A percentile compares a stretch with the other conserved stretches of the same genome.
These are phyloP conservation scores for Melinaea menophilus DNA, from an alignment of 2,888 invertebrate genomes.

Conservation along the genomic window DNA sequence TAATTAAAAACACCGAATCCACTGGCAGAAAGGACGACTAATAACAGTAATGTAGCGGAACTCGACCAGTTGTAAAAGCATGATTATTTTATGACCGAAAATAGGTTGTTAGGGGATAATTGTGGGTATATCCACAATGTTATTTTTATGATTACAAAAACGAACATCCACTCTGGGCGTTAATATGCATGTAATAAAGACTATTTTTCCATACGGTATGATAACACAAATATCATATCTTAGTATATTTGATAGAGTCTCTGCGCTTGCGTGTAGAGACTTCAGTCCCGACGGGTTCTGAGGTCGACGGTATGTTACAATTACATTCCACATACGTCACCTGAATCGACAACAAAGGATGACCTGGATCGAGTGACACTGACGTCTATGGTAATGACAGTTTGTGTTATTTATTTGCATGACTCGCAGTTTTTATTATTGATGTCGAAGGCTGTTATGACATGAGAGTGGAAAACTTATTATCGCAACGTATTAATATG, in stretches of 20 bases:
- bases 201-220: constrained; percentile 1
- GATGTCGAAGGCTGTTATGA: not conserved
- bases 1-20: no score
- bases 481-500: constrained; percentile 5
- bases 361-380: constrained; percentile 21
- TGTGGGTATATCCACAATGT: constrained; percentile 7
- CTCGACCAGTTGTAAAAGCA: no score
- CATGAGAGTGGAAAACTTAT: not conserved
- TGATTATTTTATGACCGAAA: no score
- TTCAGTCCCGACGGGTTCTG: constrained; percentile 49
- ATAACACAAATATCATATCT: constrained; percentile 14
- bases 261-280: constrained; percentile 39
- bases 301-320: constrained; percentile 57
- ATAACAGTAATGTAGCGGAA: no score
- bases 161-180: constrained; percentile 5
- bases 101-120: no score
- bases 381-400: constrained; percentile 7
- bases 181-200: constrained; percentile 7
- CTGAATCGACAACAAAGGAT: constrained; percentile 53
- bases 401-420: constrained; percentile 11
- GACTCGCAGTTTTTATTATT: constrained; percentile 1
- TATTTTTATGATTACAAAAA: constrained; percentile 1
- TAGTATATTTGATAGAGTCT: constrained; percentile 15
- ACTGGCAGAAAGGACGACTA: no score
- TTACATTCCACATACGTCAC: constrained; percentile 60